Percentiles rank a stretch among this genome's conserved stretches.
These are phyloP conservation scores for Dufourea novaeangliae DNA, from an alignment of 1,140 invertebrate genomes.

Conservation along the genomic window DNA sequence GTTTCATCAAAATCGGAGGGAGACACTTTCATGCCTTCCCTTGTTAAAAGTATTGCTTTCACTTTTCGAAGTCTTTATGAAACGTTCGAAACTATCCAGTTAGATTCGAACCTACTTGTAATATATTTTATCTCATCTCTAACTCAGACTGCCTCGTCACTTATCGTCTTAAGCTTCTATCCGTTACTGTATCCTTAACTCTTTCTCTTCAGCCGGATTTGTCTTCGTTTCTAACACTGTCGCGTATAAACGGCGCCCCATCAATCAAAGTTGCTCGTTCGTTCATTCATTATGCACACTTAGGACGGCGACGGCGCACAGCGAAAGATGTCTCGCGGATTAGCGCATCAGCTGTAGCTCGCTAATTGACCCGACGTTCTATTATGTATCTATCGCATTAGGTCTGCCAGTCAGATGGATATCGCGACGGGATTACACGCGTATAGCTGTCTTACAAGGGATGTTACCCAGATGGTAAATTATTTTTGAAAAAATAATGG, in stretches of 20 bases:
- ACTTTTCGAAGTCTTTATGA: no score
- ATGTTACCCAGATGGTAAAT: no score
- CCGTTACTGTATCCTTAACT: no score
- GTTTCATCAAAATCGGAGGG: no score
- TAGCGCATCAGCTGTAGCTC: neutral
- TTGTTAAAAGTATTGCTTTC: no score
- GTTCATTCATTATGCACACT: neutral
- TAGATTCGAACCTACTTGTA: no score
- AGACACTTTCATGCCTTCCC: no score
- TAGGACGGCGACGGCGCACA: neutral
- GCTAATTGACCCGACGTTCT: neutral
- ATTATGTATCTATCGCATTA: conserved; percentile 1
- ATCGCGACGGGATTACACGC: neutral
- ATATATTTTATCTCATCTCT: no score
- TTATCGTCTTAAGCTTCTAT: neutral
- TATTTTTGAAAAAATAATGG: no score
- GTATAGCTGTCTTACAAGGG: neutral
- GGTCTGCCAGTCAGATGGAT: neutral
- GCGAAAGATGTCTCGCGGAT: neutral
- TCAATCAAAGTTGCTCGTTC: neutral
- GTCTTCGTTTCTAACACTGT: neutral
- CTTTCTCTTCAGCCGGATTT: neutral
- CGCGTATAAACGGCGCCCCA: neutral
- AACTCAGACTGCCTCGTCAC: neutral
- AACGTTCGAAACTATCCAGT: no score